These are phyloP conservation scores for Uria aalge DNA, from an alignment of 2,113 vertebrate species.

Conservation along the genomic window DNA sequence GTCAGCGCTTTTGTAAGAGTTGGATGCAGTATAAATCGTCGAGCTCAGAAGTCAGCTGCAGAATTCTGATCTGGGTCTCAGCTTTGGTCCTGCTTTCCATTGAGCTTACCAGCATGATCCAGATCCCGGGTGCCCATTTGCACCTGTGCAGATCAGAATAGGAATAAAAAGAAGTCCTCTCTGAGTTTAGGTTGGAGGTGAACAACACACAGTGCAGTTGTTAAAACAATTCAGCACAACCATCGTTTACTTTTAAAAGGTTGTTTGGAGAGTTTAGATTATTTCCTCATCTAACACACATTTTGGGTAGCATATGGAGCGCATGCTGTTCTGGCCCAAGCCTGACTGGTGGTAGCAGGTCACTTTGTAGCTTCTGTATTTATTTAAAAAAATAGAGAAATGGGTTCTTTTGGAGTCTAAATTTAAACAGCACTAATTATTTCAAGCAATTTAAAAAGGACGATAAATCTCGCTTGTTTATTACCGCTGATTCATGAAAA, in stretches of 20 bases:
- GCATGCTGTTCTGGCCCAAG: neutral
- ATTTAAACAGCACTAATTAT: neutral
- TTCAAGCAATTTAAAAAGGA: neutral
- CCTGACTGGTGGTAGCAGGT: neutral
- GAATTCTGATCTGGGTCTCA: neutral
- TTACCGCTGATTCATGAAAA: constrained; percentile 28
- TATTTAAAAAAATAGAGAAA: neutral
- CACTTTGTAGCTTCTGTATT: neutral
- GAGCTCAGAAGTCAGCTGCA: neutral
- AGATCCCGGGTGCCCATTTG: neutral
- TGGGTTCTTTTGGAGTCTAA: constrained; percentile 4
- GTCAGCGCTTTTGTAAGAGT: neutral
- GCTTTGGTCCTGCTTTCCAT: neutral
- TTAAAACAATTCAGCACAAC: neutral
- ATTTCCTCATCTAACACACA: neutral
- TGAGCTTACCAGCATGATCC: neutral
- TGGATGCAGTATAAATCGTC: neutral
- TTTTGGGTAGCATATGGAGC: neutral
- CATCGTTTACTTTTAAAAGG: neutral
- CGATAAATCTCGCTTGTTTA: constrained; percentile 20
- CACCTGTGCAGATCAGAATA: neutral
- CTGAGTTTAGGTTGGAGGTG: neutral
- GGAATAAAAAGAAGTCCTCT: neutral
- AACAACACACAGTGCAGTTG: neutral
- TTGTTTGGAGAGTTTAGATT: constrained; percentile 9